These are phyloP conservation scores for Cebidichthys violaceus DNA, from an alignment of 2,113 vertebrate genomes.

Conservation along the genomic window DNA sequence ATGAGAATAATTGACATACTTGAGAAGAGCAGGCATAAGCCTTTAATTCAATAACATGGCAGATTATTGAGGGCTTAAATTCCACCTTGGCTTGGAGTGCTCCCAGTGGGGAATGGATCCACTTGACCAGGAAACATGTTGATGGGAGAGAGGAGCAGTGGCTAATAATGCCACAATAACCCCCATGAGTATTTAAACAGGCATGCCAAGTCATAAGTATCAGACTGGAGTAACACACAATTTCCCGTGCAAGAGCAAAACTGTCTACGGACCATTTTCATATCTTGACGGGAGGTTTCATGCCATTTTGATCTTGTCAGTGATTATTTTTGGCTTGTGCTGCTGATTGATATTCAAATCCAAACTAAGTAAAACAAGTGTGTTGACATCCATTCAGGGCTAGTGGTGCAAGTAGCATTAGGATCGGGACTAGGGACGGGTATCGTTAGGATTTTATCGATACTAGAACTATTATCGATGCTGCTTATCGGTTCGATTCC, in stretches of 20 bases:
- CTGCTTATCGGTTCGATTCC: too few species aligned
- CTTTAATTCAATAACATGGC: conserved; percentile 84
- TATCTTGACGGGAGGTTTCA: not conserved
- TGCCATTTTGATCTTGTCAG: not conserved
- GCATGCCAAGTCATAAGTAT: conserved; percentile 4
- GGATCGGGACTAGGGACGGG: not conserved
- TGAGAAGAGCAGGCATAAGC: conserved; percentile 70
- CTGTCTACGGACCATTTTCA: not conserved
- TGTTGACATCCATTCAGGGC: not conserved
- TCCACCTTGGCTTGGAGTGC: conserved; percentile 72
- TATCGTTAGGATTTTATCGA: too few species aligned
- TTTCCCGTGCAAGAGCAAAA: not conserved
- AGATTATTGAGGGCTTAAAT: conserved; percentile 81
- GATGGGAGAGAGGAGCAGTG: conserved; percentile 42
- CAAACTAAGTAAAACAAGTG: not conserved
- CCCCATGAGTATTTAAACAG: not conserved
- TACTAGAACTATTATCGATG: too few species aligned
- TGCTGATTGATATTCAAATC: not conserved
- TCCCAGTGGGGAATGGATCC: conserved; percentile 72
- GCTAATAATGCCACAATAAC: conserved; percentile 50
- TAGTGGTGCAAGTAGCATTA: not conserved
- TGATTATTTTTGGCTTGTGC: not conserved
- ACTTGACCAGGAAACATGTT: conserved; percentile 69
- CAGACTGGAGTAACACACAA: not conserved
- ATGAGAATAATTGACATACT: conserved; percentile 76